phyloP scores from a whole-genome alignment of 2,888 invertebrate species.

The Incurvaria masculella region DNA sequence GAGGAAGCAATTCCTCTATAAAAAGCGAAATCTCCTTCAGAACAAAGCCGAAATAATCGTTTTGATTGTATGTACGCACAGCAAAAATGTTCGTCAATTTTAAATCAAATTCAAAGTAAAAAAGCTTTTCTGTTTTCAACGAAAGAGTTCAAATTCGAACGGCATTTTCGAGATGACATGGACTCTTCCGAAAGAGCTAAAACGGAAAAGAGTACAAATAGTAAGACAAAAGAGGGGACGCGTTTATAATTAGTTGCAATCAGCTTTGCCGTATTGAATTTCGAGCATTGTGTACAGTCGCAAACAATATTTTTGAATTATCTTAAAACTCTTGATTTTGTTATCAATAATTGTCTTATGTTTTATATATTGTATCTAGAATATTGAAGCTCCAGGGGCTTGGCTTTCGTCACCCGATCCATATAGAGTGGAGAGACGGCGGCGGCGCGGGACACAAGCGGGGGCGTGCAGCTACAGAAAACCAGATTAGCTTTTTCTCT shows the following conservation, averaged over 20 bases:
- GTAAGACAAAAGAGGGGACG: constrained; percentile 46
- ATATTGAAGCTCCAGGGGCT: no score
- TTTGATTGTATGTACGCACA: neutral
- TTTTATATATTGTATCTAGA: no score
- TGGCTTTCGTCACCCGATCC: no score
- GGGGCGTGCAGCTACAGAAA: no score
- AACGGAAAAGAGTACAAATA: constrained; percentile 30
- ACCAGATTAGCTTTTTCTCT: no score
- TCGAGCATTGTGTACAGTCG: constrained; percentile 40
- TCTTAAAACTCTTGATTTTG: no score
- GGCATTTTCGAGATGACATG: neutral
- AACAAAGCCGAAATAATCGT: neutral
- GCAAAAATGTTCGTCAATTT: no score
- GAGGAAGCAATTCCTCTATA: constrained; percentile 28
- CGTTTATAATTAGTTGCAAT: constrained; percentile 57
- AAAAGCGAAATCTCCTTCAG: constrained; percentile 2
- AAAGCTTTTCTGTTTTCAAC: no score
- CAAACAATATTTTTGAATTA: no score
- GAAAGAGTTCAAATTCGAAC: neutral
- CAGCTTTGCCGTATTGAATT: constrained; percentile 56
- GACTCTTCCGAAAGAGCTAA: neutral
- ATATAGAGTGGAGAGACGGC: no score
- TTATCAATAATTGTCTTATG: no score
- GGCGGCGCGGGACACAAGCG: no score
- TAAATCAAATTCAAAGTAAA: neutral